Conservation (phyloP, 2,888 invertebrate genomes). For the Diaprepes abbreviatus region DNA sequence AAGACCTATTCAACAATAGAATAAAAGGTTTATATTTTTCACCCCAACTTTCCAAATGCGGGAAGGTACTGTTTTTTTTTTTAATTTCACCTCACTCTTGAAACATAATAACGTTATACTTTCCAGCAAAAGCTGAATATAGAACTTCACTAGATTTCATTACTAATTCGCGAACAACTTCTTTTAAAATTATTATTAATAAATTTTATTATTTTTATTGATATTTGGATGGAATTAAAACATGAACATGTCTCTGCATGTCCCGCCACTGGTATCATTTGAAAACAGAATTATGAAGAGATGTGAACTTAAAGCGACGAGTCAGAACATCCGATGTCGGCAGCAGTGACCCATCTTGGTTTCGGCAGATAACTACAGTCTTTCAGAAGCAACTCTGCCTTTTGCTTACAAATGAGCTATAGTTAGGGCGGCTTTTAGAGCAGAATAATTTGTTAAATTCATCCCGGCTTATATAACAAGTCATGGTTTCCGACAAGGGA, state of each 20-base stretch:
- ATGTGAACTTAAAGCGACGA: constrained; percentile 19
- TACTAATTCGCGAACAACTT: too few relatives aligned
- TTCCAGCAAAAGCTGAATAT: too few relatives aligned
- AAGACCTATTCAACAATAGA: too few relatives aligned
- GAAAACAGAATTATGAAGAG: constrained; percentile 8
- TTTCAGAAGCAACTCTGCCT: constrained; percentile 10
- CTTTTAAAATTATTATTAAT: too few relatives aligned
- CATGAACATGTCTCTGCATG: background rate
- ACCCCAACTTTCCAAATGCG: too few relatives aligned
- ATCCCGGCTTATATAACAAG: background rate
- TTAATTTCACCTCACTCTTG: too few relatives aligned
- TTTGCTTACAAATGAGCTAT: constrained; percentile 28
- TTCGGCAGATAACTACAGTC: constrained; percentile 30
- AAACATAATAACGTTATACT: too few relatives aligned
- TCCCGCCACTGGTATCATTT: constrained; percentile 3
- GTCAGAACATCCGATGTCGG: constrained; percentile 20
- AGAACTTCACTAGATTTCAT: too few relatives aligned
- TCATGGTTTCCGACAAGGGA: background rate
- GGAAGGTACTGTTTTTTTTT: too few relatives aligned
- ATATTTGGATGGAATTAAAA: too few relatives aligned
- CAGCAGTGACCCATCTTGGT: constrained; percentile 25
- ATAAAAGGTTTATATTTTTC: too few relatives aligned
- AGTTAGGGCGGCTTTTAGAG: constrained; percentile 14
- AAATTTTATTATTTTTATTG: too few relatives aligned
- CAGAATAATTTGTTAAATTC: constrained; percentile 11